These are phyloP conservation scores for Frankliniella intonsa DNA, from an alignment of 2,888 invertebrate species.

Conservation along the genomic window DNA sequence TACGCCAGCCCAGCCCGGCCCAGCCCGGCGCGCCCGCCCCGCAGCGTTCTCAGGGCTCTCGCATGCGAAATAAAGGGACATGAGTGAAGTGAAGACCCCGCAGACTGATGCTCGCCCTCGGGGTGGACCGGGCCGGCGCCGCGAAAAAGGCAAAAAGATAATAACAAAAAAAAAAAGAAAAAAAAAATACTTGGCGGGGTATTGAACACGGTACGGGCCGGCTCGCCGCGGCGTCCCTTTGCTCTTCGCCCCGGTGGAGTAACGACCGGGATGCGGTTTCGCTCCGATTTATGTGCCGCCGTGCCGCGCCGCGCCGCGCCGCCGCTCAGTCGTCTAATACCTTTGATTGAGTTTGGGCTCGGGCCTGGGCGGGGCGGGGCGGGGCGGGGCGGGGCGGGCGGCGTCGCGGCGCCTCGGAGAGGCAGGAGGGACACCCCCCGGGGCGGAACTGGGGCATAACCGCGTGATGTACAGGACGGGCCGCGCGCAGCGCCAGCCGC, in stretches of 20 bases:
- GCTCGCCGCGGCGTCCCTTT: not conserved
- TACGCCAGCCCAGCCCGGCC: too few relatives aligned
- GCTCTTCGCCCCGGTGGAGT: slow-evolving; percentile 18
- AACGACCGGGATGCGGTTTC: slow-evolving; percentile 15
- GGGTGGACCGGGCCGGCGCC: not conserved
- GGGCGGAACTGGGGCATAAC: slow-evolving; percentile 18
- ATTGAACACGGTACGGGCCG: not conserved
- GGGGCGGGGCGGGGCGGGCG: too few relatives aligned
- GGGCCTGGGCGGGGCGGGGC: not conserved
- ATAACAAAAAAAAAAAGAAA: too few relatives aligned
- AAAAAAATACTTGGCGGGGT: too few relatives aligned
- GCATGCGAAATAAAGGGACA: too few relatives aligned
- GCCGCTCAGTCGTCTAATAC: not conserved
- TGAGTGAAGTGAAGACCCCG: not conserved
- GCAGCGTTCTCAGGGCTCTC: too few relatives aligned
- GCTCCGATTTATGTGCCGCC: slow-evolving; percentile 15
- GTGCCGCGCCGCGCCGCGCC: not conserved
- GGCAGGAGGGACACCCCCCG: not conserved
- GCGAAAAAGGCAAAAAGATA: too few relatives aligned
- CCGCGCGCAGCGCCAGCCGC: too few relatives aligned
- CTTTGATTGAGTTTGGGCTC: slow-evolving; percentile 9
- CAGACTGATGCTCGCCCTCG: not conserved
- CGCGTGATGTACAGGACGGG: not conserved
- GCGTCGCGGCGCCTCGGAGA: not conserved
- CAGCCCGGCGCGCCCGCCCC: too few relatives aligned